Percentiles rank a stretch among this genome's conserved stretches.
These are phyloP conservation scores for Meteorus cinctellus DNA, from an alignment of 2,888 invertebrate genomes.

Conservation along the genomic window DNA sequence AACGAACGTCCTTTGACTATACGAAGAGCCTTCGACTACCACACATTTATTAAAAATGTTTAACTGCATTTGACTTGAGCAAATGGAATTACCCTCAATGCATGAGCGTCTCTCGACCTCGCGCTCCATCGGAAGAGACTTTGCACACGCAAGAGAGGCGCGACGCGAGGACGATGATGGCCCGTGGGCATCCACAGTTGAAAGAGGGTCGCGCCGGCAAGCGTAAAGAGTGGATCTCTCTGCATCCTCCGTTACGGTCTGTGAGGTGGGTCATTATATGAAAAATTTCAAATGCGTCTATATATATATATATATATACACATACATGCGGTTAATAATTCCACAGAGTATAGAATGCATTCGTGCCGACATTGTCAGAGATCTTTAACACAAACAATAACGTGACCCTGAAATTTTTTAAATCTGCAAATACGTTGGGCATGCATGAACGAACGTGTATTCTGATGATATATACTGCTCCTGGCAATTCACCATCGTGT, in stretches of 20 bases:
- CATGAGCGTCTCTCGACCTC: neutral
- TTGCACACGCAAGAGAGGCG: neutral
- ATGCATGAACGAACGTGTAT: constrained; percentile 1
- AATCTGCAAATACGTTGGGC: constrained; percentile 2
- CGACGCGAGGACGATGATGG: constrained; percentile 34
- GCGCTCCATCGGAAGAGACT: constrained; percentile 16
- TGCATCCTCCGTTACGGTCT: constrained; percentile 24
- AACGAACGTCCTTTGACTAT: constrained; percentile 7
- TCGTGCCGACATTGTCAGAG: constrained; percentile 10
- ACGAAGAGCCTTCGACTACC: constrained; percentile 1
- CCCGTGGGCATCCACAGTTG: constrained; percentile 32
- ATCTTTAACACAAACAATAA: neutral
- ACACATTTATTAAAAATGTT: constrained; percentile 4
- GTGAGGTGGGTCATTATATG: constrained; percentile 61
- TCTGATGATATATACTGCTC: neutral
- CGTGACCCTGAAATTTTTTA: constrained; percentile 4
- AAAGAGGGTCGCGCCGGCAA: constrained; percentile 21
- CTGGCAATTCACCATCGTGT: neutral
- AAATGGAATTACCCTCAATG: constrained; percentile 7
- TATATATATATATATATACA: constrained; percentile 18
- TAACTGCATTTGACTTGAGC: neutral
- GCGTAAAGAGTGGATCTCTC: constrained; percentile 13
- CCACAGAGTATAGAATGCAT: constrained; percentile 37
- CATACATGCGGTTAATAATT: constrained; percentile 54
- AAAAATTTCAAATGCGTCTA: constrained; percentile 60